Base-by-base conservation (phyloP, 2,797 vertebrate genomes). In the Danio choprae region DNA sequence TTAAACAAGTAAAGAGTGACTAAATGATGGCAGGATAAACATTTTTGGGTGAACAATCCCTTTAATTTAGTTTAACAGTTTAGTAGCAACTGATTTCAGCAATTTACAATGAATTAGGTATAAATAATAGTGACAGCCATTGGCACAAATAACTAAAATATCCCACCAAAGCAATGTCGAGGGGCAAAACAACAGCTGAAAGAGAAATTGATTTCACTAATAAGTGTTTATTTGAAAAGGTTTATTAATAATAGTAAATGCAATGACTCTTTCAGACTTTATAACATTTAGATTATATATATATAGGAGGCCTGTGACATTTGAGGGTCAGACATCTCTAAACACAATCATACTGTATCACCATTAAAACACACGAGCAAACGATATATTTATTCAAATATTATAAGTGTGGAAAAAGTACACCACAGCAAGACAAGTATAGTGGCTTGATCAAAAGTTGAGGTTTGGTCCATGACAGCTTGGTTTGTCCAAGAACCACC, bases 171-270 rank as follows among this genome's bases (percentile, higher is more conserved):
- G 6, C 38, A 12, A 51, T 58, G 70, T 46, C 12, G 53, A 56
- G 7, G 16, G 7, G 58, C 16, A 58, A 44, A 56, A 43, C 18
- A 56, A 11, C 1, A 29, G 3, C 40, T 50, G 55, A 73, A 43
- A 72, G 65, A n/a, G 22, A 70, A 70, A 70, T 11, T 3, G 16
- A 51, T n/a, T 41, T 40, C 0, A 73, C 69, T 63, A 76, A 83
- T 76, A 51, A 46, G 75, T 48, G 10, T 80, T 86, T 86, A 82
- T 84, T 82, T 69, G 13, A 60, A 86, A 86, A 82, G 74, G 51
- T 64, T 67, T 70, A 77, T 74, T 79, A 70, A 70, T 64, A 36
- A 71, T 64, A 64, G 48, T 65, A 65, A 80, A 72, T 73, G 12
- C 69, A 73, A 56, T 73, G 20, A 20, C n/a, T 64, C 78, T 56